phyloP scores from a whole-genome alignment of 1,140 invertebrate genomes.

The Eurytemora carolleeae region DNA sequence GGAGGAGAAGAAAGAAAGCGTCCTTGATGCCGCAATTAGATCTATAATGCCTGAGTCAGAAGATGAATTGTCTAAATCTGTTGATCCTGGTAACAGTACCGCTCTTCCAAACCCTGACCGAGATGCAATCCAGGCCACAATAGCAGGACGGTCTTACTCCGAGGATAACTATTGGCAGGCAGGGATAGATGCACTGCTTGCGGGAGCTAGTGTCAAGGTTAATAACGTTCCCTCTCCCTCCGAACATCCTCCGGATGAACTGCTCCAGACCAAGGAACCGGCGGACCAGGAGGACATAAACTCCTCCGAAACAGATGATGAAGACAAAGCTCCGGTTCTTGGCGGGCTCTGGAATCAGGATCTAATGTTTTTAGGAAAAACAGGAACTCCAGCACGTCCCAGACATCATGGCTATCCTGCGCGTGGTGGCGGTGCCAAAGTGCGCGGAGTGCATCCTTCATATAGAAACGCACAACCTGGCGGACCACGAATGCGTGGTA shows the following conservation, averaged over 20 bases:
- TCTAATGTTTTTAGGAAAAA: constrained; percentile 4
- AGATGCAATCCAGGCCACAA: neutral
- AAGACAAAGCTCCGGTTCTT: neutral
- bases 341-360: constrained; percentile 15
- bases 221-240: neutral
- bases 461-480: neutral
- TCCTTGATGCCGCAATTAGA: neutral
- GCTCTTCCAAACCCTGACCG: neutral
- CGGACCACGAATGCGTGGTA: neutral
- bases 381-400: neutral
- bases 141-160: neutral
- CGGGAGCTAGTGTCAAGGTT: neutral
- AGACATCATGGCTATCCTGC: neutral
- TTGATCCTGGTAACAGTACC: neutral
- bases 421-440: neutral
- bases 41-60: neutral
- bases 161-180: neutral
- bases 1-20: neutral
- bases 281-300: neutral
- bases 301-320: neutral
- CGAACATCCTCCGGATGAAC: neutral
- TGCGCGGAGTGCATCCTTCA: neutral
- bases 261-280: neutral
- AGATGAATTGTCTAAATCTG: neutral
- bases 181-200: neutral